These are phyloP conservation scores for Brachionus plicatilis DNA, from an alignment of 1,140 invertebrate species.

Conservation along the genomic window DNA sequence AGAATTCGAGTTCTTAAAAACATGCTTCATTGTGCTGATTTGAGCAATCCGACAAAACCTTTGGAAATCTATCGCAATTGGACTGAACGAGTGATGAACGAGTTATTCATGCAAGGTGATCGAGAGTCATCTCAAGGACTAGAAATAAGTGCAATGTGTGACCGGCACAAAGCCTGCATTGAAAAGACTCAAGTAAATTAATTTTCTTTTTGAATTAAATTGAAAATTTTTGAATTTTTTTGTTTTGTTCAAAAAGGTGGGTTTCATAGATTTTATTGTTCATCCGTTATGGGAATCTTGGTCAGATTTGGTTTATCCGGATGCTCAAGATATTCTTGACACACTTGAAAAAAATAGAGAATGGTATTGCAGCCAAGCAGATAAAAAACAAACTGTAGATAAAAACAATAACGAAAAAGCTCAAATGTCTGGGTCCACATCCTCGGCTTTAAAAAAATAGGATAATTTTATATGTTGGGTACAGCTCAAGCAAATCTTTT, in stretches of 20 bases:
- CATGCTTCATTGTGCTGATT: slow-evolving; percentile 95
- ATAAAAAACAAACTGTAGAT: slow-evolving; percentile 7
- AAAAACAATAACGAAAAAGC: slow-evolving; percentile 14
- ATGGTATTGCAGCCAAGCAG: slow-evolving; percentile 65
- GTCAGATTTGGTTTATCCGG: slow-evolving; percentile 96
- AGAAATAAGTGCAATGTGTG: slow-evolving; percentile 96
- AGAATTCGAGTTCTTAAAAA: slow-evolving; percentile 88
- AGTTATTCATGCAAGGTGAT: slow-evolving; percentile 84
- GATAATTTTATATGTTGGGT: background rate
- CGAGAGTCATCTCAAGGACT: slow-evolving; percentile 60
- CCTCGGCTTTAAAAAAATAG: background rate
- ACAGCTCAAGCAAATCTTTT: background rate
- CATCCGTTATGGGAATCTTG: slow-evolving; percentile 99
- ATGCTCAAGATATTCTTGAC: slow-evolving; percentile 93
- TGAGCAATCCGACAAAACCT: slow-evolving; percentile 98
- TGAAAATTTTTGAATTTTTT: background rate
- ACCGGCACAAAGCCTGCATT: slow-evolving; percentile 85
- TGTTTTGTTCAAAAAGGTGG: slow-evolving; percentile 64
- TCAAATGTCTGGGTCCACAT: background rate
- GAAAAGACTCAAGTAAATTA: slow-evolving; percentile 81
- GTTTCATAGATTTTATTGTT: slow-evolving; percentile 97
- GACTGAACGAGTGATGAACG: slow-evolving; percentile 88
- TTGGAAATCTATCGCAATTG: slow-evolving; percentile 82
- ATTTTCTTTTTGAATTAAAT: background rate
- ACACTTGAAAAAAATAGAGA: slow-evolving; percentile 95